Evolutionary conservation across 1,140 invertebrate species (phyloP).

Genomic region (Zaprionus capensis): DNA sequence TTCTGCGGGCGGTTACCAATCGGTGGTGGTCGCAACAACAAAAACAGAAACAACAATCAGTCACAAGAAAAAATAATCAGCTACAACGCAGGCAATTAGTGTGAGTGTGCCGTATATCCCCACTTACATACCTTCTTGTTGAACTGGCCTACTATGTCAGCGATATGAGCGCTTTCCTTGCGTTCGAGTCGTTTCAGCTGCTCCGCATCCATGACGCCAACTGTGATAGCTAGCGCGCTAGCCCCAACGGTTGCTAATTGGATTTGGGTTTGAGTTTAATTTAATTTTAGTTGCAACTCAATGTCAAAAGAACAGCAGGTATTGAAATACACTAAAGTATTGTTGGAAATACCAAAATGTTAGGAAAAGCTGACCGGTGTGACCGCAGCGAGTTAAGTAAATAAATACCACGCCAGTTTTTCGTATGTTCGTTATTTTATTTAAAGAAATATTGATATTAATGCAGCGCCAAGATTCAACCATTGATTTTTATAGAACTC

Average conservation of each 20-base stretch:
- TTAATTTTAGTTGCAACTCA: slow-evolving; percentile 31
- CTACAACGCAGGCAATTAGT: not conserved
- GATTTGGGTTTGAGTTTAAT: slow-evolving; percentile 38
- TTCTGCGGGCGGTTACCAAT: slow-evolving; percentile 76
- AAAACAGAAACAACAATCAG: not conserved
- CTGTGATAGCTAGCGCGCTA: slow-evolving; percentile 14
- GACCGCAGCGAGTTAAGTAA: slow-evolving; percentile 6
- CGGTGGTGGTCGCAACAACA: not conserved
- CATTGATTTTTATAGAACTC: too few relatives aligned
- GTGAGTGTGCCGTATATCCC: not conserved
- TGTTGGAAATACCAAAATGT: slow-evolving; percentile 20
- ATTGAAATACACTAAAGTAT: slow-evolving; percentile 19
- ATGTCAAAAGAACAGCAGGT: slow-evolving; percentile 37
- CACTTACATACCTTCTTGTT: slow-evolving; percentile 64
- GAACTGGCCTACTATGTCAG: slow-evolving; percentile 66
- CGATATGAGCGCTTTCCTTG: slow-evolving; percentile 62
- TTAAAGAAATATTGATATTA: too few relatives aligned
- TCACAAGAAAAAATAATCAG: slow-evolving; percentile 12
- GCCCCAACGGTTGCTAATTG: slow-evolving; percentile 36
- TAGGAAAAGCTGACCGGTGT: slow-evolving; percentile 1
- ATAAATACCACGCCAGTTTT: not conserved
- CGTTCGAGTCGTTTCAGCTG: slow-evolving; percentile 67
- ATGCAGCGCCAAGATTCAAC: too few relatives aligned
- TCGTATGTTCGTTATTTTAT: too few relatives aligned
- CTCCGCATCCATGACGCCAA: slow-evolving; percentile 70